These are phyloP conservation scores for Hyppa rectilinea DNA, from an alignment of 2,888 invertebrate genomes.

Conservation along the genomic window DNA sequence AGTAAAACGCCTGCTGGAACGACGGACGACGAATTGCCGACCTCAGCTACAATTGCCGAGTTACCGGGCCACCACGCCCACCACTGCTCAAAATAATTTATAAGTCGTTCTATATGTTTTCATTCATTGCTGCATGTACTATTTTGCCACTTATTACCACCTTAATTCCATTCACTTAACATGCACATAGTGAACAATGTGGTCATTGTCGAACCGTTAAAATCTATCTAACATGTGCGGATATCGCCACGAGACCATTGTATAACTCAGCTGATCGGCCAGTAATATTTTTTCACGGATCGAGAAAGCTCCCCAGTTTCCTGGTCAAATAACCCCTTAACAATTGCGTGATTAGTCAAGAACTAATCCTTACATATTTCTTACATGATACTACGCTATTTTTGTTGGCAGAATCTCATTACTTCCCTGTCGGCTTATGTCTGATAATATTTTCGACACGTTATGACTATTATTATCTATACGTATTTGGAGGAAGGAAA, in stretches of 20 bases:
- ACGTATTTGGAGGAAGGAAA: conserved; percentile 13
- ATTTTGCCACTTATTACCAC: no score
- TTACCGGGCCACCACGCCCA: no score
- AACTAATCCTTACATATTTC: not conserved
- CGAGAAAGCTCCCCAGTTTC: not conserved
- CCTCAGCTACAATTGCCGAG: no score
- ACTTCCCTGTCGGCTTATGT: conserved; percentile 8
- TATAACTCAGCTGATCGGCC: not conserved
- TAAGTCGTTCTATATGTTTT: no score
- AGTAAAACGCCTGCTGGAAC: no score
- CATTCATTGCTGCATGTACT: not conserved
- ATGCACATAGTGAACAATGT: not conserved
- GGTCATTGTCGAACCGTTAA: not conserved
- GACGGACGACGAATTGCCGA: no score
- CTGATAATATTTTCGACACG: conserved; percentile 15
- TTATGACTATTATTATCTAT: not conserved
- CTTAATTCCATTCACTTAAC: not conserved
- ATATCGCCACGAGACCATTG: not conserved
- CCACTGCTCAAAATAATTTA: no score
- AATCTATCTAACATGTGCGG: not conserved
- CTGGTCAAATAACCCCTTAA: not conserved
- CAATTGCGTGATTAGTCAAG: not conserved
- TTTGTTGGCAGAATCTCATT: conserved; percentile 13
- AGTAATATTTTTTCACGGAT: not conserved
- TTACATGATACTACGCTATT: conserved; percentile 7